Conservation (phyloP, 2,888 invertebrate genomes). For the Meiosimyza decipiens region DNA sequence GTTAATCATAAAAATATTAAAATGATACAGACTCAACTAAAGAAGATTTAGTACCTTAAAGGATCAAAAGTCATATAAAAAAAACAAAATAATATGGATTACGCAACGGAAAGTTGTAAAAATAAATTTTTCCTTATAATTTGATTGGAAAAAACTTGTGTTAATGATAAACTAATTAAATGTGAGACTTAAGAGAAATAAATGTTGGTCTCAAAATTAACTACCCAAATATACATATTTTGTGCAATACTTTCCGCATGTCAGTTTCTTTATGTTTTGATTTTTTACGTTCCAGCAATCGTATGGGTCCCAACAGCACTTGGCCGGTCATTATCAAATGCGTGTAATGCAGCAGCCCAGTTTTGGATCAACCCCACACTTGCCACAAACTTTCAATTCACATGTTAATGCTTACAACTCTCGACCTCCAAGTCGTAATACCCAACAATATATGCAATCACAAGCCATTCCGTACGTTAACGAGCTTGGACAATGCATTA, state of each 20-base stretch:
- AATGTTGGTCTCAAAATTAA: no score
- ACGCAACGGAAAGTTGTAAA: no score
- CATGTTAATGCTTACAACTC: constrained; percentile 60
- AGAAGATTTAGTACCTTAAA: no score
- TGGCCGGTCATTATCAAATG: constrained; percentile 66
- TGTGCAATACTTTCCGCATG: no score
- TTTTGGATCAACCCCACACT: constrained; percentile 66
- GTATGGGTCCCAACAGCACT: constrained; percentile 70
- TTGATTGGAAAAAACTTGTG: not conserved
- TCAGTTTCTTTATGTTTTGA: constrained; percentile 5
- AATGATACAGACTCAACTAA: no score
- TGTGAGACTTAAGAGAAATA: not conserved
- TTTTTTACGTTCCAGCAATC: constrained; percentile 64
- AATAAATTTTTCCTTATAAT: no score
- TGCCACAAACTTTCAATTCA: constrained; percentile 61
- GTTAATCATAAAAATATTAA: no score
- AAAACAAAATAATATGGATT: no score
- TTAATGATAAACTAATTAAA: not conserved
- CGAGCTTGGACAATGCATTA: constrained; percentile 65
- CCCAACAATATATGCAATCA: constrained; percentile 57
- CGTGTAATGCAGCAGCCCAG: constrained; percentile 59
- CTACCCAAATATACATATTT: no score
- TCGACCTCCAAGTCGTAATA: constrained; percentile 66
- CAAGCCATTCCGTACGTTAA: constrained; percentile 67
- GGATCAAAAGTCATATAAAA: no score